Base-by-base conservation (phyloP, 2,888 invertebrate genomes). In the Melitaea athalia region DNA sequence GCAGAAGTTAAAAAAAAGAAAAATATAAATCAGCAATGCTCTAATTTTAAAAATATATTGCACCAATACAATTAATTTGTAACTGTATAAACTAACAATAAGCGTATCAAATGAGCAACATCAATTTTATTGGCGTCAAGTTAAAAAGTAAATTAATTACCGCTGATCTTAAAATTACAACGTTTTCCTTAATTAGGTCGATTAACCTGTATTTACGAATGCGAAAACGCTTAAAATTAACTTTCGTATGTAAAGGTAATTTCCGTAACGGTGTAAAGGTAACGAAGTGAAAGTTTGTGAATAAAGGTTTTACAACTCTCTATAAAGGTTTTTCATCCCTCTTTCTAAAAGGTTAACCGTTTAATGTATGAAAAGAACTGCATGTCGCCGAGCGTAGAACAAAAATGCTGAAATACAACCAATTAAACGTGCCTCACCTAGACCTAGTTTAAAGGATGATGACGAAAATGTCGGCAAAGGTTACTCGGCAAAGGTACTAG, bases 161-260 rank as follows among this genome's bases (percentile, higher is more conserved):
- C 31, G 57, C 33, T 15, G 43, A 42, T 59, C 53, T 38, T 55
- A 69, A 67, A 15, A 59, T 31, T 33, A 63, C 67, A 68, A 63
- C 62, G 64, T 70, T 70, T 64, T 61, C 50, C 11, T 47, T 64
- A 68, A 68, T 70, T 70, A 68, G 61, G 59, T 62, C 57, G 53
- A 64, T 70, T 70, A 62, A 52, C 57, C 47, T n/a, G 57, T 38
- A 59, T 49, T 68, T 60, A 17, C 49, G 59, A 59, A 24, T 47
- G 42, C 42, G 62, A 17, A 38, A 50, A 42, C 59, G 49, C 42
- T 52, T 15, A 42, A 63, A 66, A 61, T 59, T 64, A 67, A 61
- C 65, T 45, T 64, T 53, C 33, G 42, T 64, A 43, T 63, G 47
- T 69, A 64, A 59, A 66, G 59, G 67, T 64, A 62, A 62, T 67